Conservation (phyloP, 2,113 vertebrate species). For the Platichthys stellatus region DNA sequence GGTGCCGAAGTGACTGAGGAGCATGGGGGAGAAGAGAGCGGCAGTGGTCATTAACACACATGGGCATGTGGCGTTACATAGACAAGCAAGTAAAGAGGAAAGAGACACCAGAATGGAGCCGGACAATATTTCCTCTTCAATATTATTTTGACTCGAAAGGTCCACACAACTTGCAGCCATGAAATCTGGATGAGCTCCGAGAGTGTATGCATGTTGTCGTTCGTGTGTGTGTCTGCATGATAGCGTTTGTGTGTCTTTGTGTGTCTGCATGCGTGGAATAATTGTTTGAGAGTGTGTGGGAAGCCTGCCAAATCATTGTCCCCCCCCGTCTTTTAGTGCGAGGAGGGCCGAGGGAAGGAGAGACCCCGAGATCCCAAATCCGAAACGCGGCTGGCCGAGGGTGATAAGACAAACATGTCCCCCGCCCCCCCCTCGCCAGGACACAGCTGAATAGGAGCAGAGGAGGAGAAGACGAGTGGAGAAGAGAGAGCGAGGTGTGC, state of each 20-base stretch:
- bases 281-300: conserved; percentile 46
- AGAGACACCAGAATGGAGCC: conserved; percentile 19
- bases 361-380: conserved; percentile 58
- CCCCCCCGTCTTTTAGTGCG: conserved; percentile 35
- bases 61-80: conserved; percentile 47
- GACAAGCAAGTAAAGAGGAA: conserved; percentile 22
- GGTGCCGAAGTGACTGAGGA: no score
- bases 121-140: conserved; percentile 34
- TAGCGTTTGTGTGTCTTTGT: conserved; percentile 28
- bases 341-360: conserved; percentile 47
- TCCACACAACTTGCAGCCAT: conserved; percentile 30
- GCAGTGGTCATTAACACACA: conserved; percentile 61
- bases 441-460: conserved; percentile 52
- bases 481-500: conserved; percentile 23
- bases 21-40: conserved; percentile 36
- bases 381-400: conserved; percentile 65
- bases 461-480: conserved; percentile 42
- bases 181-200: conserved; percentile 46
- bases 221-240: conserved; percentile 2
- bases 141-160: conserved; percentile 28
- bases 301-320: conserved; percentile 62
- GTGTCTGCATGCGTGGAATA: conserved; percentile 12
- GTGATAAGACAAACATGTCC: conserved; percentile 71
- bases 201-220: conserved; percentile 10
- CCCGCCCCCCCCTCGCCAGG: conserved; percentile 40